Evolutionary conservation across 2,888 invertebrate species (phyloP).

Genomic region (Cecidostiba fungosa): DNA sequence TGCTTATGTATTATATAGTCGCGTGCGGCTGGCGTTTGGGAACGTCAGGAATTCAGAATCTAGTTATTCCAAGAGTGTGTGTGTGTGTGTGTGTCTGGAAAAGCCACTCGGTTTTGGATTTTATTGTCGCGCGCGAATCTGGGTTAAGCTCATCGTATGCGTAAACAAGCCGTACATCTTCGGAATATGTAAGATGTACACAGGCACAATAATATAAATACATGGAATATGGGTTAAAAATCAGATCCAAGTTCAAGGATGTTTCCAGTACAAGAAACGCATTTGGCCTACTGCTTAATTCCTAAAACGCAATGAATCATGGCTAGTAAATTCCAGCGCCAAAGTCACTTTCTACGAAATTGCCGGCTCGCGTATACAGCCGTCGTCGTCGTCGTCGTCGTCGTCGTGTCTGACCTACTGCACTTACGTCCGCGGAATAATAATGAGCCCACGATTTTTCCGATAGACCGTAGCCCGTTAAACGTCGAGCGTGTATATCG

Average conservation of each 20-base stretch:
- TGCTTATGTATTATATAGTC: not conserved
- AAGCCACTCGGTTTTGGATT: constrained; percentile 13
- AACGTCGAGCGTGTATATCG: not conserved
- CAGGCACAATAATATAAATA: not conserved
- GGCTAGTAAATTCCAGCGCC: not conserved
- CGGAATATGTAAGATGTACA: not conserved
- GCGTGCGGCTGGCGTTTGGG: not conserved
- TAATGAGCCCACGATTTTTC: constrained; percentile 6
- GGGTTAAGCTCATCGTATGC: not conserved
- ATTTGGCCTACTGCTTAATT: not conserved
- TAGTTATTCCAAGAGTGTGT: not conserved
- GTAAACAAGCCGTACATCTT: not conserved
- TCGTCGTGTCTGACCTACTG: constrained; percentile 14
- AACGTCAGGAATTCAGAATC: not conserved
- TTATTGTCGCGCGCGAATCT: constrained; percentile 7
- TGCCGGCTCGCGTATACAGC: not conserved
- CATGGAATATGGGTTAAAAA: not conserved
- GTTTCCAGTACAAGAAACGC: not conserved
- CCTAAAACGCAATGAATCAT: not conserved
- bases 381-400: not conserved
- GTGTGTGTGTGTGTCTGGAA: no score
- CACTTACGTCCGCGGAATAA: constrained; percentile 20
- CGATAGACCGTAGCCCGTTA: not conserved
- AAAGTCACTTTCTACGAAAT: constrained; percentile 19
- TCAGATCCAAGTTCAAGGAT: not conserved